Percentiles rank a stretch among this genome's conserved stretches.
phyloP scores from a whole-genome alignment of 2,888 invertebrate species.

The Caenorhabditis sp. region DNA sequence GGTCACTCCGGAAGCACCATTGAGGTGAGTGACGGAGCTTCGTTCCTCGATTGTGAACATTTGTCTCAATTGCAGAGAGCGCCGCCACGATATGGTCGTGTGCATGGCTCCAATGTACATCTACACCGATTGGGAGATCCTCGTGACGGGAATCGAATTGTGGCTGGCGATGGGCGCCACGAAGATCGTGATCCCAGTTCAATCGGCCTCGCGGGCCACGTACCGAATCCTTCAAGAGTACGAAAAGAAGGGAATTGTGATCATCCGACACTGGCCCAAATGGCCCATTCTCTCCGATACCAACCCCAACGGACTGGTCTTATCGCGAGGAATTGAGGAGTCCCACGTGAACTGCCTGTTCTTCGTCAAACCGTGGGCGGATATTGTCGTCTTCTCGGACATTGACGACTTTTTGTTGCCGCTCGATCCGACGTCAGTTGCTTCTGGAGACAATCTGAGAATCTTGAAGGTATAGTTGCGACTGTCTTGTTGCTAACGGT shows the following conservation, averaged over 20 bases:
- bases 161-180: slow-evolving; percentile 78
- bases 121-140: slow-evolving; percentile 78
- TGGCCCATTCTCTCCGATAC: slow-evolving; percentile 77
- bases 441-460: slow-evolving; percentile 68
- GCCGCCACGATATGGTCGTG: slow-evolving; percentile 70
- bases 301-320: slow-evolving; percentile 76
- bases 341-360: slow-evolving; percentile 78
- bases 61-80: slow-evolving; percentile 35
- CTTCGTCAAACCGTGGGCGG: slow-evolving; percentile 77
- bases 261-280: slow-evolving; percentile 76
- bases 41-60: too few species aligned
- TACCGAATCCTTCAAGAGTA: slow-evolving; percentile 73
- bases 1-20: slow-evolving; percentile 58
- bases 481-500: neutral
- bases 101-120: slow-evolving; percentile 78
- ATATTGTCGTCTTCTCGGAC: slow-evolving; percentile 76
- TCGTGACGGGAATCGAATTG: slow-evolving; percentile 72
- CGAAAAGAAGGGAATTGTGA: slow-evolving; percentile 73
- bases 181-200: slow-evolving; percentile 76
- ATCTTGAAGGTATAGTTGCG: slow-evolving; percentile 65
- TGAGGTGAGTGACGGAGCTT: slow-evolving; percentile 39
- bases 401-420: slow-evolving; percentile 78
- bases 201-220: slow-evolving; percentile 74
- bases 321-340: slow-evolving; percentile 75
- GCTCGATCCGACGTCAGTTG: slow-evolving; percentile 67